A percentile compares a stretch with the other conserved stretches of the same genome.
Evolutionary conservation across 2,113 vertebrate genomes (phyloP).

Genomic region (Carassius carassius): DNA sequence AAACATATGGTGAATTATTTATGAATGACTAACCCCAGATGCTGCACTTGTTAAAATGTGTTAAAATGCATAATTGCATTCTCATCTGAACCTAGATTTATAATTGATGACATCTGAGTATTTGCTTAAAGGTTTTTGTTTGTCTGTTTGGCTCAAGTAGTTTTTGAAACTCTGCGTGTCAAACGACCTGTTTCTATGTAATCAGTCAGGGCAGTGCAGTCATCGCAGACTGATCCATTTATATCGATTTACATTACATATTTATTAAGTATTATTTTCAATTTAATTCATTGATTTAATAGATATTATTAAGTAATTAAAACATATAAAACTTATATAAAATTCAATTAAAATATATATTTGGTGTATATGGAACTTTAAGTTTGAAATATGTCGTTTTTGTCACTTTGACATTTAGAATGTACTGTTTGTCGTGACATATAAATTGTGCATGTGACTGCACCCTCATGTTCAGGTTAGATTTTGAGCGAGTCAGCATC

Average conservation of each 20-base stretch:
- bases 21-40: slow-evolving; percentile 38
- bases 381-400: neutral
- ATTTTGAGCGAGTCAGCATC: neutral
- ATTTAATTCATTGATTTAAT: neutral
- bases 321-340: neutral
- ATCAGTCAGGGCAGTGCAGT: neutral
- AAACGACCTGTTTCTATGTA: neutral
- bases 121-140: neutral
- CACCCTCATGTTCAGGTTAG: neutral
- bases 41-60: slow-evolving; percentile 25
- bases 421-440: neutral
- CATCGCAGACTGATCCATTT: neutral
- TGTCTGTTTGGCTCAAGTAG: neutral
- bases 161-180: neutral
- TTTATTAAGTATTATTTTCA: neutral
- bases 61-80: slow-evolving; percentile 16
- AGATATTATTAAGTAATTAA: neutral
- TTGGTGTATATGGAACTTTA: neutral
- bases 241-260: neutral
- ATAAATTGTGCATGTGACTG: neutral
- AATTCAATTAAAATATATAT: neutral
- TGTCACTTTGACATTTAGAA: neutral
- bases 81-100: neutral
- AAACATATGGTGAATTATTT: slow-evolving; percentile 31
- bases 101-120: slow-evolving; percentile 3